Evolutionary conservation across 1,140 invertebrate species (phyloP).

Genomic region (Lethocerus indicus): DNA sequence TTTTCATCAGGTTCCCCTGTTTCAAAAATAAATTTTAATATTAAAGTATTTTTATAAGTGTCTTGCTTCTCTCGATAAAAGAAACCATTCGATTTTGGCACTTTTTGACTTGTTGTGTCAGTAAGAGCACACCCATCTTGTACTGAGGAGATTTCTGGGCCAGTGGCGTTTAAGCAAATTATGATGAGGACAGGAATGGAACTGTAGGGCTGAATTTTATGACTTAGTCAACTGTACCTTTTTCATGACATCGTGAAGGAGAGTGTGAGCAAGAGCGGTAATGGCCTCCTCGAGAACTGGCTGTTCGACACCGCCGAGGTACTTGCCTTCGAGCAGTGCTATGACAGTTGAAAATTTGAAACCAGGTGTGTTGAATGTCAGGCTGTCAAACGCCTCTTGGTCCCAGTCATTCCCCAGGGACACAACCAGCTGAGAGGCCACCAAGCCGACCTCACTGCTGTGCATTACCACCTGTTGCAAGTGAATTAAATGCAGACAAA

Average conservation of each 20-base stretch:
- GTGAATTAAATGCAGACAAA: neutral
- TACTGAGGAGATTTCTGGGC: too few species aligned
- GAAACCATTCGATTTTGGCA: too few species aligned
- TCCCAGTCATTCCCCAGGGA: slow-evolving; percentile 49
- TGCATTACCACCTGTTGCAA: slow-evolving; percentile 38
- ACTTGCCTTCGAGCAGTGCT: slow-evolving; percentile 52
- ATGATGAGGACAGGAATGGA: too few species aligned
- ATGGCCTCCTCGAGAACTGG: slow-evolving; percentile 50
- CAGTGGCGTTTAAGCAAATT: too few species aligned
- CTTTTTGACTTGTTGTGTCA: too few species aligned
- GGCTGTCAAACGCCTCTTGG: slow-evolving; percentile 39
- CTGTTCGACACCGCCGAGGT: slow-evolving; percentile 33
- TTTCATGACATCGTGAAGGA: slow-evolving; percentile 64
- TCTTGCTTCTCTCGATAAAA: too few species aligned
- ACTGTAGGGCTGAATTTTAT: too few species aligned
- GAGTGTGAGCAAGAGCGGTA: slow-evolving; percentile 56
- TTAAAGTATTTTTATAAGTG: too few species aligned
- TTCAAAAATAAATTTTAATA: neutral
- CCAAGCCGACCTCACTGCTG: slow-evolving; percentile 41
- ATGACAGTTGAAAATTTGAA: slow-evolving; percentile 47
- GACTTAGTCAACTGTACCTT: slow-evolving; percentile 37
- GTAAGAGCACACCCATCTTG: too few species aligned
- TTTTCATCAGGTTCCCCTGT: slow-evolving; percentile 49
- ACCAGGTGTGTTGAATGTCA: slow-evolving; percentile 39
- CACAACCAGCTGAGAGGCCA: slow-evolving; percentile 42